Base-by-base conservation (phyloP, 1,140 invertebrate species). In the Whitmania pigra region DNA sequence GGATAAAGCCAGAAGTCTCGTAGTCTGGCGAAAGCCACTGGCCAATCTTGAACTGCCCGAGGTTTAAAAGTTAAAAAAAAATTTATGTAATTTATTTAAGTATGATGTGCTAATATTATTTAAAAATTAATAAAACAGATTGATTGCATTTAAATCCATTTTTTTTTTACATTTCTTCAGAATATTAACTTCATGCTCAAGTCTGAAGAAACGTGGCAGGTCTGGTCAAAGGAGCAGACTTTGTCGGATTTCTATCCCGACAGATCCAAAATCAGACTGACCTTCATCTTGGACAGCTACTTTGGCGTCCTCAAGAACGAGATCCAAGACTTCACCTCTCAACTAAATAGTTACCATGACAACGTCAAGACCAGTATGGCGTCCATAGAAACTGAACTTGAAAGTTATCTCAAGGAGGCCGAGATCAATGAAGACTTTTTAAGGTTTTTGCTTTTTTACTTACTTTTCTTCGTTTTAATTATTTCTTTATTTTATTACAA, bases 41-140 rank as follows among this genome's bases (percentile, higher is more conserved):
- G 31, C 31, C 53, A 70, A 70, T 22, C 53, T 70, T 20, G 69
- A 70, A 53, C 40, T 70, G 2, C 69, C 69, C 1, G 69, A 70
- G 40, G 69, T 70, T 25, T 63, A 5, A 57, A 25, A 5, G 2
- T 57, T 57, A 4, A 9, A 57, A n/a, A 25, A 5, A n/a, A n/a
- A n/a, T n/a, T 57, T n/a, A 57, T 9, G 6, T 36, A 36, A 3
- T 36, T 36, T 36, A 36, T 36, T 36, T 36, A 36, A 36, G 2
- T 36, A 36, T 36, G 31, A 36, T 36, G 6, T 6, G 31, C 6
- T 36, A 6, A 36, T 6, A 36, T 36, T 36, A 6, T 36, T 36
- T 2, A 36, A 36, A 3, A 36, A 36, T 36, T 36, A 36, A 36
- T 36, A 36, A 3, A 36, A 36, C 31, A 6, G 31, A 36, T 36